Conservation (phyloP, 2,888 invertebrate genomes). For the Platycheirus albimanus region DNA sequence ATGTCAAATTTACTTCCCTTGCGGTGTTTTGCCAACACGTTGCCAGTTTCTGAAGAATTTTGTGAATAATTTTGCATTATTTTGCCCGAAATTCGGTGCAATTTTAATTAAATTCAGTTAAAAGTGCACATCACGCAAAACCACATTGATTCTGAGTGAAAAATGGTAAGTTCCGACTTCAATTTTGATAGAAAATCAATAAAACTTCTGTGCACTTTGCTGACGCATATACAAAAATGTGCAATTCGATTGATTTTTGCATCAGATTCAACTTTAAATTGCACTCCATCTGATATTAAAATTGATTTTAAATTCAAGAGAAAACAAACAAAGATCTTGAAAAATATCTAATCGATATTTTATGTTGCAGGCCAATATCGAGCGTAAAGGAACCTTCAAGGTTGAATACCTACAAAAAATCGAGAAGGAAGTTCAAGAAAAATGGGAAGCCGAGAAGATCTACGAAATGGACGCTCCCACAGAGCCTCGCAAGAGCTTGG, state of each 20-base stretch:
- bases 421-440: constrained; percentile 92
- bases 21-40: constrained; percentile 76
- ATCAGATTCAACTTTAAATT: background rate
- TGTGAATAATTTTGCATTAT: constrained; percentile 25
- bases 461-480: constrained; percentile 93
- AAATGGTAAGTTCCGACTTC: constrained; percentile 46
- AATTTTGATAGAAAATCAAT: background rate
- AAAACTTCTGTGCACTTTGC: background rate
- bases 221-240: constrained; percentile 5
- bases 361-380: constrained; percentile 80
- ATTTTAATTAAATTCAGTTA: constrained; percentile 9
- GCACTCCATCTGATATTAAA: background rate
- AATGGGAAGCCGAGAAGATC: constrained; percentile 91
- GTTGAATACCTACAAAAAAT: constrained; percentile 95
- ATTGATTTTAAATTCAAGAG: too few species aligned
- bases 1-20: constrained; percentile 43
- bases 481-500: constrained; percentile 83
- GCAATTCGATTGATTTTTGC: background rate
- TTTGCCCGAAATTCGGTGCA: constrained; percentile 7
- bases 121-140: constrained; percentile 1
- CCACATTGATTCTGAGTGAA: constrained; percentile 7
- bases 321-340: too few species aligned
- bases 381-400: constrained; percentile 97
- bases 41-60: constrained; percentile 68
- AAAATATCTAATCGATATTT: background rate